Conservation (phyloP, 35 echinoderm and acorn worm genomes). For the Antedon bifida region DNA sequence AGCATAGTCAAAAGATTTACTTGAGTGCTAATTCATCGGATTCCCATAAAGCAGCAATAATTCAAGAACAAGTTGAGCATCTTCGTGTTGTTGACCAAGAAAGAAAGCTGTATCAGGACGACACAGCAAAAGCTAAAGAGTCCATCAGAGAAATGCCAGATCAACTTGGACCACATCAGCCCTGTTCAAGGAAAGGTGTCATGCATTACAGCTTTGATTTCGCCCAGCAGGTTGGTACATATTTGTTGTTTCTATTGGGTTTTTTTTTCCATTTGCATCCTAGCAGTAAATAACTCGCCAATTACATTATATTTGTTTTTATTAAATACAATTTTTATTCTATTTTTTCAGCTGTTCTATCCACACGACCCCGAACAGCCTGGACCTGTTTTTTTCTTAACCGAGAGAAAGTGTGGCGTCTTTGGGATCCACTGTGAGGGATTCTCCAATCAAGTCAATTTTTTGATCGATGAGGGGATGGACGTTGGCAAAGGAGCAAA, state of each 20-base stretch:
- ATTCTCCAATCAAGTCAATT: constrained; percentile 37
- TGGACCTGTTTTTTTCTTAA: constrained; percentile 36
- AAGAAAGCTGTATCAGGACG: constrained; percentile 9
- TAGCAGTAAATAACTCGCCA: too few species aligned
- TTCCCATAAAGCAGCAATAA: background rate
- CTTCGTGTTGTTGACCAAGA: constrained; percentile 15
- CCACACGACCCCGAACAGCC: constrained; percentile 43
- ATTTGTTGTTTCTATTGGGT: too few species aligned
- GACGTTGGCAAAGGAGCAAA: background rate
- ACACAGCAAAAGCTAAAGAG: constrained; percentile 5
- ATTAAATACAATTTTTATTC: too few species aligned
- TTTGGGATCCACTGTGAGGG: constrained; percentile 43
- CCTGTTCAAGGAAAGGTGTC: constrained; percentile 5
- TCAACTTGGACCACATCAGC: constrained; percentile 15
- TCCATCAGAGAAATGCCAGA: background rate
- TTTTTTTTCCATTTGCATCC: too few species aligned
- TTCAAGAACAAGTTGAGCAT: constrained; percentile 21
- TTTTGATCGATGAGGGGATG: constrained; percentile 39
- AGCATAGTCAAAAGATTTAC: constrained; percentile 21
- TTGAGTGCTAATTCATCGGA: background rate
- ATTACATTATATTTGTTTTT: too few species aligned
- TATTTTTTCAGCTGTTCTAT: too few species aligned
- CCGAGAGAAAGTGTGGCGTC: constrained; percentile 32
- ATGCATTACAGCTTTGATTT: constrained; percentile 63
- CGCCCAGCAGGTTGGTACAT: constrained; percentile 53